Evolutionary conservation across 2,888 invertebrate genomes (phyloP).

Genomic region (Dorcus parallelipipedus): DNA sequence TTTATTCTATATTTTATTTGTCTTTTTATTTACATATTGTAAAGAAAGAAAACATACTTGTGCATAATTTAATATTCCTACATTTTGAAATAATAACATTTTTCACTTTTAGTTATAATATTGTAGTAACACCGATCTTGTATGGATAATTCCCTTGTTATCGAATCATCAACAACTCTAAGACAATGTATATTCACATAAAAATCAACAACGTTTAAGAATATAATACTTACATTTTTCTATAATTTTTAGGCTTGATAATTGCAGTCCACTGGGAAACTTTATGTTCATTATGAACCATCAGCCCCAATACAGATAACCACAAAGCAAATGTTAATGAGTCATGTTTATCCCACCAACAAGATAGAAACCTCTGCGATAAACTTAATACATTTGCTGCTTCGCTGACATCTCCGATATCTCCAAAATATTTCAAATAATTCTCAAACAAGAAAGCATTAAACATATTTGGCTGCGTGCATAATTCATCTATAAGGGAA

Average conservation of each 20-base stretch:
- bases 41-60: too few relatives aligned
- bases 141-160: conserved; percentile 19
- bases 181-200: conserved; percentile 9
- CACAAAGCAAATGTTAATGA: conserved; percentile 56
- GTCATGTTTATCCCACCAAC: conserved; percentile 56
- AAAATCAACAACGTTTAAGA: background rate
- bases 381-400: conserved; percentile 68
- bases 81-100: conserved; percentile 25
- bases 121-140: conserved; percentile 38
- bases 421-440: conserved; percentile 67
- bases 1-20: too few relatives aligned
- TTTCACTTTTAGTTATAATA: conserved; percentile 31
- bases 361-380: conserved; percentile 64
- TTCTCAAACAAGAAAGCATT: conserved; percentile 70
- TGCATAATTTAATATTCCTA: too few relatives aligned
- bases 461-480: conserved; percentile 64
- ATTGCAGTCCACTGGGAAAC: conserved; percentile 74
- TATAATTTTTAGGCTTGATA: conserved; percentile 49
- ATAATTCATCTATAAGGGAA: conserved; percentile 64
- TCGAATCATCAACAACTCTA: conserved; percentile 10
- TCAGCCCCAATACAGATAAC: conserved; percentile 63
- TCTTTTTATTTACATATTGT: too few relatives aligned
- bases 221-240: conserved; percentile 28
- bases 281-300: conserved; percentile 67
- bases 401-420: conserved; percentile 58